These are phyloP conservation scores for Agrochola litura DNA, from an alignment of 2,888 invertebrate genomes.

Conservation along the genomic window DNA sequence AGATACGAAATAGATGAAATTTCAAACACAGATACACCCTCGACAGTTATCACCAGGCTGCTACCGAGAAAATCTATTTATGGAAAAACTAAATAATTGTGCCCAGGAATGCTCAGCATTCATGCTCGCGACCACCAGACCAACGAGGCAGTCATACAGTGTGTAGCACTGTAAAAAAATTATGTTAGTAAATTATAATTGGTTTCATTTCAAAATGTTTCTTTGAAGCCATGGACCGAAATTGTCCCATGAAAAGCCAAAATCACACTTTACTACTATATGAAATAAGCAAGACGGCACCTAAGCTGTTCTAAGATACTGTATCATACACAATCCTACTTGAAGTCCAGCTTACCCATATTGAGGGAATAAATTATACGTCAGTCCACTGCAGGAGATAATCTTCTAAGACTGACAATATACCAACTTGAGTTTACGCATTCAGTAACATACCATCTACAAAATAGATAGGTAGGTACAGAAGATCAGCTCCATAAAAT, in stretches of 20 bases:
- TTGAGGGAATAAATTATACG: constrained; percentile 51
- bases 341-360: constrained; percentile 33
- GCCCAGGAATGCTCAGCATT: neutral
- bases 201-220: too few species aligned
- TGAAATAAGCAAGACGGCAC: neutral
- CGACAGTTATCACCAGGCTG: neutral
- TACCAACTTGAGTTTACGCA: constrained; percentile 28
- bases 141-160: neutral
- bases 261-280: constrained; percentile 1
- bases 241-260: neutral
- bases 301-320: constrained; percentile 17
- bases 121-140: neutral
- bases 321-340: constrained; percentile 8
- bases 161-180: neutral
- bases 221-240: neutral
- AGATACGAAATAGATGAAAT: neutral
- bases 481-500: neutral
- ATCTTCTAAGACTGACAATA: constrained; percentile 34
- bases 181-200: neutral
- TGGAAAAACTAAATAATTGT: neutral
- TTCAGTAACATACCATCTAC: constrained; percentile 5
- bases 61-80: neutral
- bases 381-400: constrained; percentile 28
- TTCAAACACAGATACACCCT: neutral
- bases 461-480: neutral